phyloP scores from a whole-genome alignment of 2,888 invertebrate genomes.

The Melieria crassipennis region DNA sequence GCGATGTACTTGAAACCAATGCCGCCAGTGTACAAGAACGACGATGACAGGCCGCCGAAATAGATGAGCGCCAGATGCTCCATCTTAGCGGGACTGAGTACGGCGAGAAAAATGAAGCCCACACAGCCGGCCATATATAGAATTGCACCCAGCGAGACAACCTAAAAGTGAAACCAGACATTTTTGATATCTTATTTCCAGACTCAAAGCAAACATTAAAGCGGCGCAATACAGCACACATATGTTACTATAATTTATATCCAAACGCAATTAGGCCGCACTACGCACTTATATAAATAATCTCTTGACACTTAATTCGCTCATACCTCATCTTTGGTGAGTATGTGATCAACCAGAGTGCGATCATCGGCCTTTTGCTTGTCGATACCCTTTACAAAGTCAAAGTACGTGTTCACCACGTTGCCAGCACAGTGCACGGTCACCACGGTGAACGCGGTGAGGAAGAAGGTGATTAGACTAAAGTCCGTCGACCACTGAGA shows the following conservation, averaged over 20 bases:
- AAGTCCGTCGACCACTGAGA: conserved; percentile 79
- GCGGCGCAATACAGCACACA: not conserved
- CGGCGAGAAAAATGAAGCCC: conserved; percentile 80
- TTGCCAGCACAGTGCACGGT: conserved; percentile 97
- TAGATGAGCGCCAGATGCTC: conserved; percentile 94
- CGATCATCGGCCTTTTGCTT: conserved; percentile 92
- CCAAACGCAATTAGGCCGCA: not conserved
- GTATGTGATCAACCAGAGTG: conserved; percentile 91
- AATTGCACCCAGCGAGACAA: conserved; percentile 88
- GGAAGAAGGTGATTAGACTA: conserved; percentile 79
- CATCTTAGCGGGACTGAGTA: conserved; percentile 90
- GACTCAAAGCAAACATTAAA: not conserved
- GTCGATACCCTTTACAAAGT: conserved; percentile 94
- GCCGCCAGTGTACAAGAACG: conserved; percentile 96
- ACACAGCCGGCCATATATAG: conserved; percentile 87
- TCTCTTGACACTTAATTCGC: not conserved
- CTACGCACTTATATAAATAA: not conserved
- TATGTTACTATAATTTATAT: not conserved
- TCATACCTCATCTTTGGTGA: conserved; percentile 76
- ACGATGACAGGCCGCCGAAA: conserved; percentile 93
- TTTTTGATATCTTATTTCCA: conserved; percentile 10
- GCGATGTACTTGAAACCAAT: conserved; percentile 96
- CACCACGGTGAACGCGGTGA: conserved; percentile 86
- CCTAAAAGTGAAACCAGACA: conserved; percentile 67
- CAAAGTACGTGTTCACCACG: conserved; percentile 95